phyloP scores from a whole-genome alignment of 2,113 vertebrate genomes.

The Numida meleagris region DNA sequence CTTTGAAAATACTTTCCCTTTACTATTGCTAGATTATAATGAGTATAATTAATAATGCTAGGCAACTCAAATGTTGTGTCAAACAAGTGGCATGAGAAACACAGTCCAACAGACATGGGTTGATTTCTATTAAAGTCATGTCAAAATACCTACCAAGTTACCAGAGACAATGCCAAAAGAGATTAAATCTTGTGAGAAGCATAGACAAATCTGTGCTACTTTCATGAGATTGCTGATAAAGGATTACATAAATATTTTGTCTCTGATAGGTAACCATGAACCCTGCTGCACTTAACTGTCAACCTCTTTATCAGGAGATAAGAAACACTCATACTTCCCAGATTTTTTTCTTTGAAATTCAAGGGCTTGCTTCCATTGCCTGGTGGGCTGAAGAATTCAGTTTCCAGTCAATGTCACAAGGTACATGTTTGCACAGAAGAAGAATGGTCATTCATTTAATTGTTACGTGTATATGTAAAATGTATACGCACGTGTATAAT shows the following conservation, averaged over 20 bases:
- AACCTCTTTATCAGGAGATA: neutral
- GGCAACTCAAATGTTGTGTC: neutral
- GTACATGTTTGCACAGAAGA: neutral
- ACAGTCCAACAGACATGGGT: neutral
- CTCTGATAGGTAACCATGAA: neutral
- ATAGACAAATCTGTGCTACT: conserved; percentile 22
- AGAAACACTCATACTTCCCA: neutral
- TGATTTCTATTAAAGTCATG: neutral
- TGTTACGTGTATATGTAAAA: neutral
- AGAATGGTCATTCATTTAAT: neutral
- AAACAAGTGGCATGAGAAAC: neutral
- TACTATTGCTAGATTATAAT: neutral
- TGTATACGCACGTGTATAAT: neutral
- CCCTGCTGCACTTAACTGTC: neutral
- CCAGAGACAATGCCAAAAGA: neutral
- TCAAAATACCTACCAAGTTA: neutral
- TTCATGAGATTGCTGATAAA: neutral
- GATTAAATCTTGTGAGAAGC: conserved; percentile 10
- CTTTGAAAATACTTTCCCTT: neutral
- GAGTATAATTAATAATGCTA: neutral
- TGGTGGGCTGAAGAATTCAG: neutral
- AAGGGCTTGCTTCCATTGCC: neutral
- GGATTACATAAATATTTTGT: neutral
- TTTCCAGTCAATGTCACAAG: neutral
- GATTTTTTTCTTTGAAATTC: neutral